Base-by-base conservation (phyloP, 2,888 invertebrate genomes). In the Nomada flava region DNA sequence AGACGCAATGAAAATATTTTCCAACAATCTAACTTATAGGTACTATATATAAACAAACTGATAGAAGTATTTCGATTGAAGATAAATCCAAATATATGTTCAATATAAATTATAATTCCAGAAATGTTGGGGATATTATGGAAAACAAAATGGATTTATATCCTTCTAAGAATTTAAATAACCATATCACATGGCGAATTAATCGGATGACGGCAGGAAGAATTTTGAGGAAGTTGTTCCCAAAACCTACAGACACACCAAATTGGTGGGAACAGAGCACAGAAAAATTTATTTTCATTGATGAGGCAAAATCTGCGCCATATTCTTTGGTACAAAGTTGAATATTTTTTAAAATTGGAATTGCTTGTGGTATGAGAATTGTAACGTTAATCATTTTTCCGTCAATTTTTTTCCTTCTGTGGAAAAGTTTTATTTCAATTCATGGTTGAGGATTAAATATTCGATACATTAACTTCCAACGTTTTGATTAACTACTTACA, bases 161-260 rank as follows among this genome's bases (percentile, higher is more conserved):
- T 86, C 88, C 89, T 23, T 90, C 93, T 0, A 42, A 75, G 20
- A 74, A 88, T 26, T 84, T 85, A 11, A 88, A 91, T 80, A 85
- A 91, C 68, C 94, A 94, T 78, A 82, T 94, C 72, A 85, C 86
- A 86, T 97, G 97, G 98, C 96, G 96, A 92, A 95, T 98, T 69
- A 97, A 97, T 93, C 96, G 96, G 79, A 96, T 98, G 95, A 95
- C 95, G 90, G 95, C 96, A 47, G 97, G 96, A 64, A 95, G 97
- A 91, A 91, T 96, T 67, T 91, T 98, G 15, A 95, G 98, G 20
- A 95, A 96, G 90, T 90, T 97, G 59, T 97, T 98, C 92, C 96
- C 96, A 2, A 95, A 96, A 86, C 97, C 97, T 1, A 93, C 94
- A 81, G 96, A 96, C 88, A 95, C 97, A 53, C 96, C 96, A 11